Base-by-base conservation (phyloP, 2,113 vertebrate species). In the Nibea albiflora region DNA sequence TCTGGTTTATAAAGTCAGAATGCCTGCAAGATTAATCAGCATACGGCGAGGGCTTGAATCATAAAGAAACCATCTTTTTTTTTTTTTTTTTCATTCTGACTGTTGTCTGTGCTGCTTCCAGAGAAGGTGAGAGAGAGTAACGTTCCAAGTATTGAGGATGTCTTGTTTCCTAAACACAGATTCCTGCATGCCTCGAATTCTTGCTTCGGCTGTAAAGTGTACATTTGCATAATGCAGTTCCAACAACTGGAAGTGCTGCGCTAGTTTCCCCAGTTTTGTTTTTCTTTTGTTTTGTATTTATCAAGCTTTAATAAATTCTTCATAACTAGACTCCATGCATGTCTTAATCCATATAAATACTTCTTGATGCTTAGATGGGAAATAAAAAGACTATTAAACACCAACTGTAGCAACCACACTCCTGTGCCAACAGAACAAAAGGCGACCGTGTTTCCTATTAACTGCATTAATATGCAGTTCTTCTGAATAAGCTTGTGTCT, bases 141-240 rank as follows among this genome's bases (percentile, higher is more conserved):
- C 42, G 63, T 74, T 47, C 65, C 19, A 22, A 53, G 73, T 9
- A 49, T 46, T 20, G 78, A 90, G 88, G 88, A 91, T 86, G 80
- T 78, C 76, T 61, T 68, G 75, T 81, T 92, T 92, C 88, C 86
- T 75, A 86, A 73, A 91, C 88, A 82, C 79, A 86, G 75, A 94
- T 93, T 93, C 77, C 82, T 78, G 47, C 83, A 31, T 89, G 80
- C 84, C 79, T 71, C 28, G 78, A 87, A 91, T 93, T 93, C 92
- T 89, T 88, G 57, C 4, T 54, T 56, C 39, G 61, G 53, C 65
- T 85, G 69, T 80, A 53, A 75, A 17, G 54, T 44, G 61, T n/a
- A 22, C 39, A 11, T 35, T 22, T 17, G 49, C 47, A 67, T 52
- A 54, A 72, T 57, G 62, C 78, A 63, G 28, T 76, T 83, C 46